A percentile compares a stretch with the other conserved stretches of the same genome.
phyloP scores from a whole-genome alignment of 2,797 vertebrate genomes.

The Phataginus tetradactyla region DNA sequence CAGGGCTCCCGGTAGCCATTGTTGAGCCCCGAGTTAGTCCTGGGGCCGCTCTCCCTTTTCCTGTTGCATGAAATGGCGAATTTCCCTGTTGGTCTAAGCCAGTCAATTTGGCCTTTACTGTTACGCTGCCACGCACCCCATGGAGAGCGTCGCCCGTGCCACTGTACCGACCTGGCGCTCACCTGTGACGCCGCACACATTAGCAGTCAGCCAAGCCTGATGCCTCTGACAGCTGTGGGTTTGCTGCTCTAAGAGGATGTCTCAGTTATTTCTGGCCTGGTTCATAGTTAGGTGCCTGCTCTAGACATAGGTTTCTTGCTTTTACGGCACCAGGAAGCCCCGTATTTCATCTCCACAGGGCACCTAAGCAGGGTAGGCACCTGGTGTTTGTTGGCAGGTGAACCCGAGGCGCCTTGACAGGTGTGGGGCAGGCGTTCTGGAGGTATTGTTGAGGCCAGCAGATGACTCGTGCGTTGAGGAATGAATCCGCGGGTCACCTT shows the following conservation, averaged over 20 bases:
- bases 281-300: neutral
- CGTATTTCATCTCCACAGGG: neutral
- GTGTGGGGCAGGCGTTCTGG: neutral
- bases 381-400: neutral
- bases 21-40: too few relatives aligned
- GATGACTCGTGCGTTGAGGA: neutral
- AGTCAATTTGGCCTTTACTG: neutral
- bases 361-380: neutral
- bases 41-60: neutral
- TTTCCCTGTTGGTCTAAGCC: neutral
- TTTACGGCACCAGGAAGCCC: neutral
- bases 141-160: neutral
- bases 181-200: too few relatives aligned
- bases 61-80: neutral
- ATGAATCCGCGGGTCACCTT: neutral
- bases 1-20: neutral
- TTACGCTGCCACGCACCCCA: neutral
- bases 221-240: neutral
- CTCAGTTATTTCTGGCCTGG: neutral
- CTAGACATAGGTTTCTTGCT: neutral
- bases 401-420: neutral
- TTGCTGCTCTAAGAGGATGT: neutral
- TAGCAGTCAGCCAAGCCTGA: neutral
- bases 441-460: accelerated
- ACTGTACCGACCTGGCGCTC: too few relatives aligned